A percentile compares a stretch with the other conserved stretches of the same genome.
These are phyloP conservation scores for Galleria mellonella DNA, from an alignment of 1,140 invertebrate genomes.

Conservation along the genomic window DNA sequence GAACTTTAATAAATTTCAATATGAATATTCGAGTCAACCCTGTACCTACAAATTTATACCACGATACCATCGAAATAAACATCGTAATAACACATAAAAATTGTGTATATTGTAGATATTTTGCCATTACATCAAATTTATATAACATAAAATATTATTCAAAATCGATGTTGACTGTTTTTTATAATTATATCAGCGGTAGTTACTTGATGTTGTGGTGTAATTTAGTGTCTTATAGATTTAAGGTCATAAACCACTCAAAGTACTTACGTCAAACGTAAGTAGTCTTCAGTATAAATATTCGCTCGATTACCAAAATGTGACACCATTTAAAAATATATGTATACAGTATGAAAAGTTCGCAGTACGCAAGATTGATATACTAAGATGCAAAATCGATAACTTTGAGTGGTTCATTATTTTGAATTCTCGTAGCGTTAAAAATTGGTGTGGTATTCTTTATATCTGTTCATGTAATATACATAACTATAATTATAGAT, in stretches of 20 bases:
- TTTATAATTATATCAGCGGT: slow-evolving; percentile 73
- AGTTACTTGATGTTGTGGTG: slow-evolving; percentile 75
- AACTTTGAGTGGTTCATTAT: slow-evolving; percentile 59
- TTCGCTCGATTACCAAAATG: neutral
- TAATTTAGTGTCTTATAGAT: slow-evolving; percentile 72
- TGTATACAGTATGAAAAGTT: neutral
- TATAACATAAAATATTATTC: slow-evolving; percentile 69
- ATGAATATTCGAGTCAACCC: slow-evolving; percentile 24
- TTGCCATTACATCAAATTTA: slow-evolving; percentile 61
- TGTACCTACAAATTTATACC: slow-evolving; percentile 22
- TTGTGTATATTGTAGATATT: slow-evolving; percentile 71
- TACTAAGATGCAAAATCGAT: neutral
- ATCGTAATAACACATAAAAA: slow-evolving; percentile 48
- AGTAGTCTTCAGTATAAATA: neutral
- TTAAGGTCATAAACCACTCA: slow-evolving; percentile 55
- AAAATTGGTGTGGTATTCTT: slow-evolving; percentile 69
- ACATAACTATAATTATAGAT: slow-evolving; percentile 42
- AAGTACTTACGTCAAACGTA: slow-evolving; percentile 14
- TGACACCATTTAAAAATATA: neutral
- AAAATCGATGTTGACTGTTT: slow-evolving; percentile 75
- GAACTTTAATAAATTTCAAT: slow-evolving; percentile 4
- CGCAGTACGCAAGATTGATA: no score
- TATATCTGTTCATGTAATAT: slow-evolving; percentile 61
- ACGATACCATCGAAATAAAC: slow-evolving; percentile 37
- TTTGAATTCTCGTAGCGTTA: slow-evolving; percentile 64